These are phyloP conservation scores for Dicyrtoma fusca DNA, from an alignment of 2,888 invertebrate genomes.

Conservation along the genomic window DNA sequence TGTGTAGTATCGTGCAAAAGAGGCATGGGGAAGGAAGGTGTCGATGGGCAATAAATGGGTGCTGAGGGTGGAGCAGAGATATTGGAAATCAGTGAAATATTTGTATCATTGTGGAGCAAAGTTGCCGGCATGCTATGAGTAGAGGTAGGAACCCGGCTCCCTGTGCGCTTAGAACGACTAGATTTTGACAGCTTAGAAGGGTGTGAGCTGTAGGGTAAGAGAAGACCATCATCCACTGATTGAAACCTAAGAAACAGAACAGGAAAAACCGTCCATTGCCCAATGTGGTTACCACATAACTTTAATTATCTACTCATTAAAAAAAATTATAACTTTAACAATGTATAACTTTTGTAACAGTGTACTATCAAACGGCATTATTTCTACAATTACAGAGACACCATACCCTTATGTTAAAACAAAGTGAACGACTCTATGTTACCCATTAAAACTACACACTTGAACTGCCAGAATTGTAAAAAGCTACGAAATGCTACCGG, in stretches of 20 bases:
- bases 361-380: background rate
- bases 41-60: background rate
- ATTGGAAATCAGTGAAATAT: background rate
- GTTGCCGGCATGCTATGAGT: conserved; percentile 41
- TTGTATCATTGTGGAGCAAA: conserved; percentile 12
- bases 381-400: background rate
- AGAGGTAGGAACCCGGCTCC: conserved; percentile 32
- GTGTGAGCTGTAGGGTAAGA: conserved; percentile 30
- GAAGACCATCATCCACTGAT: conserved; percentile 40
- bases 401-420: background rate
- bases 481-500: no score
- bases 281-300: conserved; percentile 22
- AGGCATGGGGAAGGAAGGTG: conserved; percentile 24
- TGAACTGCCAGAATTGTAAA: no score
- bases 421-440: background rate
- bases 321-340: background rate
- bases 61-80: conserved; percentile 16
- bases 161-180: conserved; percentile 33
- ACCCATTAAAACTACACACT: no score
- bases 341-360: background rate
- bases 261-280: conserved; percentile 42
- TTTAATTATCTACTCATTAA: no score
- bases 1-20: conserved; percentile 17
- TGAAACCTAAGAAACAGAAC: conserved; percentile 43
- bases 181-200: conserved; percentile 35